Conservation (phyloP, 2,797 vertebrate species). For the Dipus sagitta region DNA sequence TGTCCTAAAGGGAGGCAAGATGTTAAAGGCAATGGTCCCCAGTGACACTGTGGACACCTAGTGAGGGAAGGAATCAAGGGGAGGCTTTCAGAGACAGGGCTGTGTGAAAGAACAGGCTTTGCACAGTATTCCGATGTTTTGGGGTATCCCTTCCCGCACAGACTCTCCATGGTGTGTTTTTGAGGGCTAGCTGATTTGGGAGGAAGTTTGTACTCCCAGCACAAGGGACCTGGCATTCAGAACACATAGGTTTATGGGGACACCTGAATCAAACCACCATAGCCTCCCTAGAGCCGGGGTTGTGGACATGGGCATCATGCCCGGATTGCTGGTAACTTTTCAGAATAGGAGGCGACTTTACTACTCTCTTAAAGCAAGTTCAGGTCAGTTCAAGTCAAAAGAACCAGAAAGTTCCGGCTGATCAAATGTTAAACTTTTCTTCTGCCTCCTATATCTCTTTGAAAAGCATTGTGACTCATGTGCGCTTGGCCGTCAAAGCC, state of each 20-base stretch:
- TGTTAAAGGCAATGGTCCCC: neutral
- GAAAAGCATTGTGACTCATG: constrained; percentile 25
- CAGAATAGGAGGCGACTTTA: neutral
- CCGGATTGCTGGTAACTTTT: neutral
- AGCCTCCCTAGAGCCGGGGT: neutral
- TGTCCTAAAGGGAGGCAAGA: neutral
- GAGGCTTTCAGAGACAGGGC: neutral
- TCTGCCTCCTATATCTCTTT: constrained; percentile 28
- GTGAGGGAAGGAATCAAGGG: neutral
- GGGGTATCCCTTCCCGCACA: neutral
- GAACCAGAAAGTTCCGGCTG: neutral
- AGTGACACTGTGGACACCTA: neutral
- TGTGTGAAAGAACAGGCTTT: neutral
- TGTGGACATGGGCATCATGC: neutral
- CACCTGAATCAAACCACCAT: neutral
- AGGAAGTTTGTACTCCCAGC: neutral
- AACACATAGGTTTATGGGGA: too few species aligned
- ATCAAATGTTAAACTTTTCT: constrained; percentile 42
- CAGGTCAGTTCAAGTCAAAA: neutral
- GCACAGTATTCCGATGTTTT: neutral
- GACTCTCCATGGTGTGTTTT: neutral
- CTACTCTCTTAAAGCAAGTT: neutral
- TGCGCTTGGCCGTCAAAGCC: constrained; percentile 21
- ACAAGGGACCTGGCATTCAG: neutral
- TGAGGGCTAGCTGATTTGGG: neutral